phyloP scores from a whole-genome alignment of 2,888 invertebrate species.

The Eulithis prunata region DNA sequence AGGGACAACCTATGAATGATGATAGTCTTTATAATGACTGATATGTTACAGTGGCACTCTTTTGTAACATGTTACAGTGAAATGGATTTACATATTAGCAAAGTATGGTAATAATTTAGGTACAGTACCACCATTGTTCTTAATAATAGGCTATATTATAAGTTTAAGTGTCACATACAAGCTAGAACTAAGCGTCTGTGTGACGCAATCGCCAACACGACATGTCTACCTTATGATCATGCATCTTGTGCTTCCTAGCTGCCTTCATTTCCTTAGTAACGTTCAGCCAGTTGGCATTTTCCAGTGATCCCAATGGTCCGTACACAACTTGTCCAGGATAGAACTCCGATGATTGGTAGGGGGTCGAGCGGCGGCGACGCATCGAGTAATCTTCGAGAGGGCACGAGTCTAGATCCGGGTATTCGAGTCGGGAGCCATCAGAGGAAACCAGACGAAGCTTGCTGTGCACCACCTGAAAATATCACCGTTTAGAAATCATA shows the following conservation, averaged over 20 bases:
- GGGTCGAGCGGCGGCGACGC: constrained; percentile 84
- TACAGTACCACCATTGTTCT: too few relatives aligned
- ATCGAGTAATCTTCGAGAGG: constrained; percentile 89
- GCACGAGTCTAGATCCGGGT: constrained; percentile 87
- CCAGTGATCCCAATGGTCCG: constrained; percentile 89
- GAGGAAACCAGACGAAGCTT: constrained; percentile 87
- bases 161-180: not conserved
- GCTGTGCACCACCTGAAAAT: constrained; percentile 84
- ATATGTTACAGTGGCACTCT: not conserved
- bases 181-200: not conserved
- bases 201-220: not conserved
- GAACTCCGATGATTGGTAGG: constrained; percentile 78
- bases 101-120: too few relatives aligned
- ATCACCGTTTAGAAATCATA: constrained; percentile 1
- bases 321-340: constrained; percentile 85
- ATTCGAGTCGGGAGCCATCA: constrained; percentile 86
- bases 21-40: not conserved
- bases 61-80: not conserved
- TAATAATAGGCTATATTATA: too few relatives aligned
- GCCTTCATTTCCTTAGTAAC: constrained; percentile 90
- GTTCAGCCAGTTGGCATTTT: constrained; percentile 92
- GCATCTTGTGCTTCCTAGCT: constrained; percentile 84
- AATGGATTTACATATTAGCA: too few relatives aligned
- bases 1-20: not conserved
- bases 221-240: constrained; percentile 78